A percentile compares a stretch with the other conserved stretches of the same genome.
These are phyloP conservation scores for Sinotaia quadrata DNA, from an alignment of 2,888 invertebrate species.

Conservation along the genomic window DNA sequence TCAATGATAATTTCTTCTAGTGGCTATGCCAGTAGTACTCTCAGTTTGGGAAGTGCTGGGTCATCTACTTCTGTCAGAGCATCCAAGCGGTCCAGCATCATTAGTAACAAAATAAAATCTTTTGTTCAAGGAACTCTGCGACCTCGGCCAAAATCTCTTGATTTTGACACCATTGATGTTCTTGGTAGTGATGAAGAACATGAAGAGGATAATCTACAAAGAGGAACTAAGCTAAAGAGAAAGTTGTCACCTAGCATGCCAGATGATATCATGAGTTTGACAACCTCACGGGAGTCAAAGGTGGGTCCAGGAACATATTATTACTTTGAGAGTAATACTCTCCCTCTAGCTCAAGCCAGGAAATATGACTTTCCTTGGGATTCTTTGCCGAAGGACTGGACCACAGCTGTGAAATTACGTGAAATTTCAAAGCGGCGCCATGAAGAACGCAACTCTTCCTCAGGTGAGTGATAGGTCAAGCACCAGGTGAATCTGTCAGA, in stretches of 20 bases:
- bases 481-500: no score
- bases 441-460: slow-evolving; percentile 67
- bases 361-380: slow-evolving; percentile 66
- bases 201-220: slow-evolving; percentile 6
- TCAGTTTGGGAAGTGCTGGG: slow-evolving; percentile 49
- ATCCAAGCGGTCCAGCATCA: slow-evolving; percentile 57
- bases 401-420: slow-evolving; percentile 61
- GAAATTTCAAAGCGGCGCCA: slow-evolving; percentile 63
- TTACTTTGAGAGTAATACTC: slow-evolving; percentile 58
- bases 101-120: slow-evolving; percentile 58
- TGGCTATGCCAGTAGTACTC: slow-evolving; percentile 44
- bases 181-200: slow-evolving; percentile 1
- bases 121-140: slow-evolving; percentile 49
- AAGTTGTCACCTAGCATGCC: slow-evolving; percentile 55
- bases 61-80: slow-evolving; percentile 44
- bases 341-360: slow-evolving; percentile 57
- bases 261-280: slow-evolving; percentile 22
- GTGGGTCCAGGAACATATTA: slow-evolving; percentile 62
- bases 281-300: slow-evolving; percentile 34
- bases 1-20: slow-evolving; percentile 8
- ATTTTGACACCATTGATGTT: slow-evolving; percentile 56
- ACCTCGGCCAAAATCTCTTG: slow-evolving; percentile 59
- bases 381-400: slow-evolving; percentile 66
- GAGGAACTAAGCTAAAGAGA: slow-evolving; percentile 33
- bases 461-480: slow-evolving; percentile 60